These are phyloP conservation scores for Oryzias javanicus DNA, from an alignment of 2,113 vertebrate species.

Conservation along the genomic window DNA sequence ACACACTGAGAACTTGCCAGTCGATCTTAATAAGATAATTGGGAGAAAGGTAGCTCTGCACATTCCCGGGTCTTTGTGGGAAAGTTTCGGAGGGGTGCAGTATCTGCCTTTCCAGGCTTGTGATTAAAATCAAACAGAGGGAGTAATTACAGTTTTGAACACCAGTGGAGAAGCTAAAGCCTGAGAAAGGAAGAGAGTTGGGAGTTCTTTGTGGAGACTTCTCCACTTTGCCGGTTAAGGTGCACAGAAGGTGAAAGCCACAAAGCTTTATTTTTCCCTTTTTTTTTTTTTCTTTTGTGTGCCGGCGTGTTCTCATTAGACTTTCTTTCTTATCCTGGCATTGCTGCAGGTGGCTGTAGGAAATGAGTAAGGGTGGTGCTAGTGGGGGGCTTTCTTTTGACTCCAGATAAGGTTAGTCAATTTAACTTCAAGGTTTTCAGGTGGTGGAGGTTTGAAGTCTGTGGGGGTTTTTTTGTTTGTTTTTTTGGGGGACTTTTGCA, in stretches of 20 bases:
- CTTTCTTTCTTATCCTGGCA: not conserved
- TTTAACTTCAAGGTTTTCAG: slow-evolving; percentile 5
- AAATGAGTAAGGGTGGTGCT: not conserved
- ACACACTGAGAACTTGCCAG: slow-evolving; percentile 69
- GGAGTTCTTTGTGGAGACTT: slow-evolving; percentile 44
- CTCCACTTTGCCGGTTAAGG: slow-evolving; percentile 33
- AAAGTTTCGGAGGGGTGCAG: slow-evolving; percentile 47
- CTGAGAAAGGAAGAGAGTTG: slow-evolving; percentile 22
- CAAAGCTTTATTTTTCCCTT: not conserved
- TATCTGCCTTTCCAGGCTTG: slow-evolving; percentile 56
- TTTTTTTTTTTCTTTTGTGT: not conserved
- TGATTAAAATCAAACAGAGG: slow-evolving; percentile 67
- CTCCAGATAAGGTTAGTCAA: slow-evolving; percentile 4
- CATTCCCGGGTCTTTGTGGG: slow-evolving; percentile 50
- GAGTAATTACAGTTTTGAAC: slow-evolving; percentile 60
- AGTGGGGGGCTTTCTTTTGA: not conserved
- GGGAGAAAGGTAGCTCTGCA: slow-evolving; percentile 54
- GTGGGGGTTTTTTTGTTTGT: no score
- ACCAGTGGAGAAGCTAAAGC: slow-evolving; percentile 44
- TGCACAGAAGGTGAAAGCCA: not conserved
- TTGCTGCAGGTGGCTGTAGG: not conserved
- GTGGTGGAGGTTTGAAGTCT: slow-evolving; percentile 2
- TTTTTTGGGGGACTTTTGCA: no score
- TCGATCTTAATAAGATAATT: slow-evolving; percentile 68
- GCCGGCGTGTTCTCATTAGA: not conserved